Evolutionary conservation across 2,113 vertebrate genomes (phyloP).

Genomic region (Euleptes europaea): DNA sequence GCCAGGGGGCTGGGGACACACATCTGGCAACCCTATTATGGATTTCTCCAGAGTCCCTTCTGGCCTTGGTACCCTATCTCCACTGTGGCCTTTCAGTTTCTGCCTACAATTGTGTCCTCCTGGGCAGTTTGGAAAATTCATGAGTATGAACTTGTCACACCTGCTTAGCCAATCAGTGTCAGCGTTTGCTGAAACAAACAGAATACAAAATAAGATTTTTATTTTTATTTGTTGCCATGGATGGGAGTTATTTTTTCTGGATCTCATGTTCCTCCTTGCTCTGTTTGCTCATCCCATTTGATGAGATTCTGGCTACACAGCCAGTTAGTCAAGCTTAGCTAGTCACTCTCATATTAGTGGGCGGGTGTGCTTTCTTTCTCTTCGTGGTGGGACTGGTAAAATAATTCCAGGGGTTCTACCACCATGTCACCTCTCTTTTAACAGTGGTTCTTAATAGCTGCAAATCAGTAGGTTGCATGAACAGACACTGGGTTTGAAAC

Average conservation of each 20-base stretch:
- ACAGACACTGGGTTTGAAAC: too few relatives aligned
- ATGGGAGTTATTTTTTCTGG: not conserved
- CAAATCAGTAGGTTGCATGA: not conserved
- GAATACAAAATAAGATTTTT: not conserved
- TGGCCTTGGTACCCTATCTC: not conserved
- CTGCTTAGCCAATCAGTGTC: not conserved
- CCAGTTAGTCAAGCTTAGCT: constrained; percentile 12
- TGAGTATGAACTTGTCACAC: not conserved
- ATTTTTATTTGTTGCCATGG: not conserved
- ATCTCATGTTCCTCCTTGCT: not conserved
- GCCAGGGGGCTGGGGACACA: too few relatives aligned
- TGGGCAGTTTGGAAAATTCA: not conserved
- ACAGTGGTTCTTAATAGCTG: not conserved
- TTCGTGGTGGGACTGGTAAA: not conserved
- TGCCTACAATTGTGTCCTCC: not conserved
- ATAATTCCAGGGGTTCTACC: constrained; percentile 29
- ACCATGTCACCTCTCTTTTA: not conserved
- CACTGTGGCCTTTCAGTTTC: not conserved
- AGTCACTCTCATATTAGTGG: not conserved
- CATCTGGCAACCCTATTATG: too few relatives aligned
- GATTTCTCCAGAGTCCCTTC: not conserved
- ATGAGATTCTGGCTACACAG: not conserved
- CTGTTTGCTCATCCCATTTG: constrained; percentile 38
- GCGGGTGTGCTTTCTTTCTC: not conserved
- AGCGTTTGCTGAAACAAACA: not conserved